These are phyloP conservation scores for Romanogobio albipinnatus DNA, from an alignment of 2,113 vertebrate species.

Conservation along the genomic window DNA sequence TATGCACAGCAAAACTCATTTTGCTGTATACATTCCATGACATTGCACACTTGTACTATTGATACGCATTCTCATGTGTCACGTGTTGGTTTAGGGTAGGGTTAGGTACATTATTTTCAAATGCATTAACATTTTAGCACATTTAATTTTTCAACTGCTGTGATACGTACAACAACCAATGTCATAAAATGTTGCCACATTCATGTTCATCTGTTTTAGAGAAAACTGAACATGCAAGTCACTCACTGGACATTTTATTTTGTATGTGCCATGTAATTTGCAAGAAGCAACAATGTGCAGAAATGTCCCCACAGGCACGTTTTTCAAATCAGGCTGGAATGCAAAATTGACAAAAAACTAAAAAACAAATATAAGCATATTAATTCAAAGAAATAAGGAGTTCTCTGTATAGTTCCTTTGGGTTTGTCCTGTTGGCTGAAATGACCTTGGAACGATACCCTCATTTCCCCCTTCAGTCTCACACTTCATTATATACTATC, in stretches of 20 bases:
- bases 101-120: background rate
- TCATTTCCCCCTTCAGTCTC: slow-evolving; percentile 4
- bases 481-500: slow-evolving; percentile 32
- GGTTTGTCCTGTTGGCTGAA: background rate
- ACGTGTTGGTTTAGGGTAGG: background rate
- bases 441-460: background rate
- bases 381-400: background rate
- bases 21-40: no score
- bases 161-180: background rate
- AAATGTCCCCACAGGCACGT: background rate
- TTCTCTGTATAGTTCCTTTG: background rate
- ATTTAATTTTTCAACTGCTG: background rate
- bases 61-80: no score
- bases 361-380: background rate
- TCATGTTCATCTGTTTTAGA: background rate
- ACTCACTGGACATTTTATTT: background rate
- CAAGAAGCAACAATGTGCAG: background rate
- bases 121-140: background rate
- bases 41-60: no score
- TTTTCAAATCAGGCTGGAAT: background rate
- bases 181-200: background rate
- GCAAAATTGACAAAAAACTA: background rate
- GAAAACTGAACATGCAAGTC: background rate
- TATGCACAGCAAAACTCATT: no score
- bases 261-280: no score